Evolutionary conservation across 2,888 invertebrate genomes (phyloP), one percentile per base, ranked within the genome.

Genomic region (Nomada lathburiana): DNA sequence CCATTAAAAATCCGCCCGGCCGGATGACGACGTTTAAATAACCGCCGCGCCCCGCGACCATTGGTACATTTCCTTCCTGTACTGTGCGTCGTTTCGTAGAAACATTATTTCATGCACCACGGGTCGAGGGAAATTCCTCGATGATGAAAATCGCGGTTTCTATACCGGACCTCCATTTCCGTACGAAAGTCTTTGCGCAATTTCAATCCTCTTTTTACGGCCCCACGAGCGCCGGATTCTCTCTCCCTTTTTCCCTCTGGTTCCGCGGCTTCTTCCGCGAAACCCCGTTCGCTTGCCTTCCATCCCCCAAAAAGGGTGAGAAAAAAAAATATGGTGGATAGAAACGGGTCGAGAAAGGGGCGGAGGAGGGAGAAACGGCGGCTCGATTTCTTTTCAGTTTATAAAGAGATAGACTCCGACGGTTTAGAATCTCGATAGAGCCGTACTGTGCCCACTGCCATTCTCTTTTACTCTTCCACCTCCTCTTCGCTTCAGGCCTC

Each of bases 371-470:
- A 4, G 50, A n/a, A n/a, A 20, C 0, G 60, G 68, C 59, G 64
- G 80, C 77, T 70, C 86, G 80, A 85, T 82, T 86, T 85, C 83
- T 85, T 74, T 79, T 71, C 78, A 78, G 68, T 76, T 72, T 83
- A 72, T 84, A 80, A 72, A 85, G 74, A 80, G 75, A 80, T 75
- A 76, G 75, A 86, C 65, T 72, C 68, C 64, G 80, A 74, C 70
- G 73, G 72, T 77, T 76, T 73, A 75, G 75, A 70, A 81, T 82
- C 81, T 83, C 83, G 80, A 83, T 83, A 77, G 64, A 80, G 80
- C 62, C 59, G 76, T 63, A 73, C 73, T 29, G 55, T 60, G 65
- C 69, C 60, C 60, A 47, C 70, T 60, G 26, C 67, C 20, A 42
- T 63, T 72, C 76, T 70, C 59, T 65, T 71, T 76, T 73, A 65